Percentiles rank a stretch among this genome's conserved stretches.
phyloP scores from a whole-genome alignment of 2,113 vertebrate genomes.

The Callithrix jacchus region DNA sequence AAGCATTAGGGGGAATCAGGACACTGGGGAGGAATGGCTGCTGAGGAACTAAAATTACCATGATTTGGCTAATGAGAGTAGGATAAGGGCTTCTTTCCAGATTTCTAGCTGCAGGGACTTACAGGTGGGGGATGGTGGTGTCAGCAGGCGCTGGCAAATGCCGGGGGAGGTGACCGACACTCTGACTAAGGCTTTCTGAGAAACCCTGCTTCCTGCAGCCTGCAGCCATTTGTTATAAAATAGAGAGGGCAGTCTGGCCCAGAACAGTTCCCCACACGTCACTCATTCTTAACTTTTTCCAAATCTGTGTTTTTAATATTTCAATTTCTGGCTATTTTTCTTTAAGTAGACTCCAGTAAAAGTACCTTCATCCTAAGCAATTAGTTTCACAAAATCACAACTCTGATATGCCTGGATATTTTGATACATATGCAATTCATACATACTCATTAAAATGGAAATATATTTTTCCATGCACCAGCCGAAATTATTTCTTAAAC shows the following conservation, averaged over 20 bases:
- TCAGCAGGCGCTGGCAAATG: neutral
- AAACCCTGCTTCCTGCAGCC: neutral
- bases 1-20: neutral
- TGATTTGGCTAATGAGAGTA: neutral
- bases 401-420: neutral
- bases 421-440: neutral
- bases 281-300: neutral
- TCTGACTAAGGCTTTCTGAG: neutral
- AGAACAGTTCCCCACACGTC: neutral
- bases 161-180: rapidly evolving
- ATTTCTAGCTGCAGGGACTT: neutral
- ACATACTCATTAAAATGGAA: neutral
- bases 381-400: slow-evolving; percentile 5
- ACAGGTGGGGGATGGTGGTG: no score
- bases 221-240: neutral
- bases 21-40: neutral
- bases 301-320: neutral
- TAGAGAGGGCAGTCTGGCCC: neutral
- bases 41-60: neutral
- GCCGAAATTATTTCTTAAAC: neutral
- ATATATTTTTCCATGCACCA: neutral
- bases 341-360: neutral
- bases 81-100: neutral
- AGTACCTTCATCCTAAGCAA: neutral
- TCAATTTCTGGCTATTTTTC: slow-evolving; percentile 18